These are phyloP conservation scores for Gavialis gangeticus DNA, from an alignment of 2,113 vertebrate species.

Conservation along the genomic window DNA sequence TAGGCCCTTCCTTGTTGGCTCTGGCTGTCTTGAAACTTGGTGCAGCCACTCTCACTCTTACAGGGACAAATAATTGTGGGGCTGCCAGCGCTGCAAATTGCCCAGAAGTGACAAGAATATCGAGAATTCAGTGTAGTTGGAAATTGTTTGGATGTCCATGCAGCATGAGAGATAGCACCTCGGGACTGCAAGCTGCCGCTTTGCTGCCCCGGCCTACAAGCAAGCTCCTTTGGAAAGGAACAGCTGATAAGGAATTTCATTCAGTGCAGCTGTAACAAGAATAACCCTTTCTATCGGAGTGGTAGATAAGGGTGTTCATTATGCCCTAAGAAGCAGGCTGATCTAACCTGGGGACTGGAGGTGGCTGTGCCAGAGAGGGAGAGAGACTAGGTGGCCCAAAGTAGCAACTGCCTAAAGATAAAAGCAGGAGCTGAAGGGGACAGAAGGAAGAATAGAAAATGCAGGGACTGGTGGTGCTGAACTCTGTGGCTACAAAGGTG, in stretches of 20 bases:
- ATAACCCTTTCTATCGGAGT: background rate
- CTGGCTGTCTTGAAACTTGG: accelerated
- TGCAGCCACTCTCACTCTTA: accelerated
- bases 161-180: background rate
- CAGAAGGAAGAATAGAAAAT: too few species aligned
- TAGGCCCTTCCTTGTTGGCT: background rate
- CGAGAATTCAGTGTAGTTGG: background rate
- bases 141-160: background rate
- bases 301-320: background rate
- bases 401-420: too few species aligned
- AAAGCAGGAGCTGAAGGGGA: too few species aligned
- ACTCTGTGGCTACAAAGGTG: too few species aligned
- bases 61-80: background rate
- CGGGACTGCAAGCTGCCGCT: background rate
- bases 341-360: background rate
- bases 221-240: background rate
- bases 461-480: too few species aligned
- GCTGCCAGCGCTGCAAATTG: background rate
- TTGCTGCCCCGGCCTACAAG: background rate
- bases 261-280: background rate
- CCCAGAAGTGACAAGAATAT: background rate
- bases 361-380: background rate
- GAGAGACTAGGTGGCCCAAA: background rate
- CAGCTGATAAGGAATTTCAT: background rate
- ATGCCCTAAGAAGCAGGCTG: background rate